Evolutionary conservation across 2,797 vertebrate species (phyloP), one percentile per base, ranked within the genome.

Genomic region (Halcyon smyrnensis): DNA sequence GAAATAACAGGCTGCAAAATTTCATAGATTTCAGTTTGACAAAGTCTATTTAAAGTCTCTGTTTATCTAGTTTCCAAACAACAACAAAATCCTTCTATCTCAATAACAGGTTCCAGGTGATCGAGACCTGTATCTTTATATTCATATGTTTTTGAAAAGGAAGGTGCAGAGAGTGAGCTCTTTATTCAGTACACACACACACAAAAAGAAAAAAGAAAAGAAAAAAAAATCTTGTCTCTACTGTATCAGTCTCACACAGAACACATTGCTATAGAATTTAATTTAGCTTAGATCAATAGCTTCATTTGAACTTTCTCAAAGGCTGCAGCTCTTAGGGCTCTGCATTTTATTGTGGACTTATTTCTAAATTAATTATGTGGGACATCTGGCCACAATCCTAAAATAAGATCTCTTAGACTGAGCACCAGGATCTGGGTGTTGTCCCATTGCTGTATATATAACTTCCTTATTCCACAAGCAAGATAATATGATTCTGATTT

Each of bases 401-500:
- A 93, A 85, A 70, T 41, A 84, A 85, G 53, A 2, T 37, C 25
- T 87, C 27, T 50, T 80, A 51, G 36, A 70, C 34, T 43, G 48
- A 93, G 45, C n/a, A 13, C 19, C 48, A 79, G 69, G 89, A 87
- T 84, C 80, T 93, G 48, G 14, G 25, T 79, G 43, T 48, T 91
- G 74, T 64, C 68, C 76, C 32, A 21, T 51, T 79, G 57, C 39
- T 80, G 51, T 67, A 53, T 28, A 30, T 30, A 30, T 95, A 85
- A 84, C 75, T 93, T 96, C 96, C 62, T 71, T 89, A 36, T 60
- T 76, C 50, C 67, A 89, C 70, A 91, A 95, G 24, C 36, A 92
- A 95, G 89, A 30, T 88, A 95, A 95, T 90, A 87, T 41, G 48
- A 94, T 96, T 81, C n/a, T 75, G 78, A 89, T 96, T 89, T 80